Conservation (phyloP, 2,888 invertebrate species). For the Pandemis heparana region DNA sequence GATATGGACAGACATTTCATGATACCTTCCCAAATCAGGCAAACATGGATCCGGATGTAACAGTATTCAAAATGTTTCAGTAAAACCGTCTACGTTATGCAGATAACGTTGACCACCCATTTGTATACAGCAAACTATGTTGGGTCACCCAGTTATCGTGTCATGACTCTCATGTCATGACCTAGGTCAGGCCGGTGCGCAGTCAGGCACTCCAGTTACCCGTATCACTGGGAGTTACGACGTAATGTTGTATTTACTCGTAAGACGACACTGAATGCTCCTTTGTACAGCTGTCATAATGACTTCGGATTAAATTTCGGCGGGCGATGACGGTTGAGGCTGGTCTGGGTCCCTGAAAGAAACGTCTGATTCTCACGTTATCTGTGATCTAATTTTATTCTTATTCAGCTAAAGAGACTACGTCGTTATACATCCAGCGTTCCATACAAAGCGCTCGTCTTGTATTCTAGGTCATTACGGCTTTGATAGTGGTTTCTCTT, state of each 20-base stretch:
- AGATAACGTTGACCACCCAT: slow-evolving; percentile 16
- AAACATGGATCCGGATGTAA: background rate
- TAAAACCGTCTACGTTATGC: background rate
- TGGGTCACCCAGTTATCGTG: slow-evolving; percentile 39
- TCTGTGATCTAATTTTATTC: background rate
- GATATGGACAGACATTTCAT: background rate
- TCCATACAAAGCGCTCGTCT: slow-evolving; percentile 11
- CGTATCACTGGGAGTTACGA: slow-evolving; percentile 8
- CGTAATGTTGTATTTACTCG: slow-evolving; percentile 28
- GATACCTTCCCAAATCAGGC: background rate
- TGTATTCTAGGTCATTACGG: slow-evolving; percentile 16
- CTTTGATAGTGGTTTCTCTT: slow-evolving; percentile 24
- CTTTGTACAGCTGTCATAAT: slow-evolving; percentile 24
- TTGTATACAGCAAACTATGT: slow-evolving; percentile 16
- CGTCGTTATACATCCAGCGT: background rate
- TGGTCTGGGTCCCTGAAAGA: slow-evolving; percentile 6
- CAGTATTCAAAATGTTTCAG: background rate
- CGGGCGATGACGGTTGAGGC: slow-evolving; percentile 24
- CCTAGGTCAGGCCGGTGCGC: slow-evolving; percentile 39
- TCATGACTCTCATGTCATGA: slow-evolving; percentile 33
- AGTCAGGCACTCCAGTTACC: slow-evolving; percentile 39
- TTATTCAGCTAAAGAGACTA: background rate
- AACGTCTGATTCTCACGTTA: background rate
- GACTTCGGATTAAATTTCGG: slow-evolving; percentile 29
- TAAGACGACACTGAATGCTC: slow-evolving; percentile 27